phyloP scores from a whole-genome alignment of 2,888 invertebrate species.

The Meliscaeva auricollis region DNA sequence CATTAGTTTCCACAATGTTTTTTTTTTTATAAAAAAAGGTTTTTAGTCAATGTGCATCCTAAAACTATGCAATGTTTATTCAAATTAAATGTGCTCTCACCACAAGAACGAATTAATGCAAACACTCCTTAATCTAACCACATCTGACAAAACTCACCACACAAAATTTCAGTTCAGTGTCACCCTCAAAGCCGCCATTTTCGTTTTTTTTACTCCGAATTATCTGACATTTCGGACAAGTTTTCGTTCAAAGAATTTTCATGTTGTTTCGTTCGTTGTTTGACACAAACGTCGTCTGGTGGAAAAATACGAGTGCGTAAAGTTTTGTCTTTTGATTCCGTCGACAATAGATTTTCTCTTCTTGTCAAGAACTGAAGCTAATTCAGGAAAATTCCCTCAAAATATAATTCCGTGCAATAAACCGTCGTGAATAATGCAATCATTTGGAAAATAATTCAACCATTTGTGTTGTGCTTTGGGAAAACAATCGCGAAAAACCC shows the following conservation, averaged over 20 bases:
- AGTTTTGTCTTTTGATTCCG: slow-evolving; percentile 56
- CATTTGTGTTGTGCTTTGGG: background rate
- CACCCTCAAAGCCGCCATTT: slow-evolving; percentile 46
- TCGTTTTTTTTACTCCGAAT: slow-evolving; percentile 62
- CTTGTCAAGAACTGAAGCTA: slow-evolving; percentile 37
- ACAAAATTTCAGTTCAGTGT: slow-evolving; percentile 44
- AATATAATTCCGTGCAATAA: background rate
- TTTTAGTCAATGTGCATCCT: too few species aligned
- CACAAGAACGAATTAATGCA: slow-evolving; percentile 25
- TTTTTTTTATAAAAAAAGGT: too few species aligned
- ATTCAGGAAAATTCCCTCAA: slow-evolving; percentile 14
- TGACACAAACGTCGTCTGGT: slow-evolving; percentile 68
- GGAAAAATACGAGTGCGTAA: slow-evolving; percentile 65
- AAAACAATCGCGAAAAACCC: slow-evolving; percentile 16
- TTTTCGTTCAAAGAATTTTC: slow-evolving; percentile 43
- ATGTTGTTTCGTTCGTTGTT: slow-evolving; percentile 46
- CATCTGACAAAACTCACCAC: slow-evolving; percentile 19
- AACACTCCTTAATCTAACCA: slow-evolving; percentile 37
- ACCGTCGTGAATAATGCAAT: slow-evolving; percentile 10
- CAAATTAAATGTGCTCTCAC: background rate
- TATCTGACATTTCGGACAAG: slow-evolving; percentile 58
- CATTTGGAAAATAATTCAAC: background rate
- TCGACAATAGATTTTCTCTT: slow-evolving; percentile 57
- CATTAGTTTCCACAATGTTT: too few species aligned
- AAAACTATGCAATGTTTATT: background rate